These are phyloP conservation scores for Borostomias antarcticus DNA, from an alignment of 2,797 vertebrate species.

Conservation along the genomic window DNA sequence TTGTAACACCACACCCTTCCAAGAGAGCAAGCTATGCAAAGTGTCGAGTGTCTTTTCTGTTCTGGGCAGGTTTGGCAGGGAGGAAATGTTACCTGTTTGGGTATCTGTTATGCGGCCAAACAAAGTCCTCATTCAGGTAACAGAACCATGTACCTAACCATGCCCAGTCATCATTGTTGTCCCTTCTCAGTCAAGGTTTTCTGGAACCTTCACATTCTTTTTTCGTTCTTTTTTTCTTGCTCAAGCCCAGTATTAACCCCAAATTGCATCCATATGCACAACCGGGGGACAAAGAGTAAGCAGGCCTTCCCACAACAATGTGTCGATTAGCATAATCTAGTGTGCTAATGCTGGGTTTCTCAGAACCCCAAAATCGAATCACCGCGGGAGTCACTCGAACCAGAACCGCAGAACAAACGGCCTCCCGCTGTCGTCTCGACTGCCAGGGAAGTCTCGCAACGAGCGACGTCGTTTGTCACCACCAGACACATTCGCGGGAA, in stretches of 20 bases:
- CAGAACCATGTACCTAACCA: not conserved
- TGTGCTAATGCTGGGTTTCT: no score
- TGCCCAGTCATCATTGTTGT: not conserved
- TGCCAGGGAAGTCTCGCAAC: constrained; percentile 28
- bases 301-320: no score
- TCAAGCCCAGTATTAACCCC: no score
- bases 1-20: not conserved
- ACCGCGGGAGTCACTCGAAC: not conserved
- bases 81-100: not conserved
- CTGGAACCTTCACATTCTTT: no score
- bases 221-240: no score
- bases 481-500: constrained; percentile 40
- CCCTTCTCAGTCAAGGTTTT: no score
- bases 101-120: not conserved
- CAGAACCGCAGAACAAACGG: not conserved
- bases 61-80: not conserved
- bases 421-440: not conserved
- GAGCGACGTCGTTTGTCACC: constrained; percentile 42
- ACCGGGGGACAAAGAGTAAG: no score
- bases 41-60: not conserved
- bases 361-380: no score
- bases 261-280: no score
- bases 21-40: not conserved
- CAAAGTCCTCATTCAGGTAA: not conserved
- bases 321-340: no score